These are phyloP conservation scores for Achlya flavicornis DNA, from an alignment of 2,888 invertebrate species.

Conservation along the genomic window DNA sequence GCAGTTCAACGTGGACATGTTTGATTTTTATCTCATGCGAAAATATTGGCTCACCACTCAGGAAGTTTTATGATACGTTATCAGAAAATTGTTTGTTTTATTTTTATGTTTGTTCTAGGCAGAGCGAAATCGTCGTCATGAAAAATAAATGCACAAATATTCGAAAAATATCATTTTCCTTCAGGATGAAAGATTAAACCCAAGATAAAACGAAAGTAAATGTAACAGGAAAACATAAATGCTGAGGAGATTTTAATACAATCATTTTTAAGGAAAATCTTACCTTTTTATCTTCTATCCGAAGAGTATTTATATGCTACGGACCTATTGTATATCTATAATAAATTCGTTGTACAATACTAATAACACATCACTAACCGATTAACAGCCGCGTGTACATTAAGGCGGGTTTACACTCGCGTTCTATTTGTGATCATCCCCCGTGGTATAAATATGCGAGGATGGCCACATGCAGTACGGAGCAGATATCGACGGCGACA, in stretches of 20 bases:
- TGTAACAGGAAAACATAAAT: not conserved
- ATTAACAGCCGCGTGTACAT: slow-evolving; percentile 36
- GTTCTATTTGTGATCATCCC: slow-evolving; percentile 24
- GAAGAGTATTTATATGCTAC: not conserved
- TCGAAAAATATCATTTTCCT: no score
- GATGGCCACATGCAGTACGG: slow-evolving; percentile 26
- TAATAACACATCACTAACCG: slow-evolving; percentile 26
- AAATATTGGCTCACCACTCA: not conserved
- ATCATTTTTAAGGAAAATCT: not conserved
- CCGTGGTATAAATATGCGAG: slow-evolving; percentile 26
- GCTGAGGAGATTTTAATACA: not conserved
- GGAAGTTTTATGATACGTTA: not conserved
- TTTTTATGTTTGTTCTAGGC: not conserved
- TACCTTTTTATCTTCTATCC: not conserved
- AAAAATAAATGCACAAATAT: no score
- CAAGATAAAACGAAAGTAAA: no score
- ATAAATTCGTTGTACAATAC: slow-evolving; percentile 13
- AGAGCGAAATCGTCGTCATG: not conserved
- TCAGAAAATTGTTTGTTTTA: not conserved
- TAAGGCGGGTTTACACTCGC: slow-evolving; percentile 31
- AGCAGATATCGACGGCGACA: slow-evolving; percentile 22
- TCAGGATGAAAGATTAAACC: no score
- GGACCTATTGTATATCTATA: not conserved
- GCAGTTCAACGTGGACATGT: not conserved
- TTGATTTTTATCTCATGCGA: not conserved